phyloP scores from a whole-genome alignment of 2,113 vertebrate species.

The Theristicus caerulescens region DNA sequence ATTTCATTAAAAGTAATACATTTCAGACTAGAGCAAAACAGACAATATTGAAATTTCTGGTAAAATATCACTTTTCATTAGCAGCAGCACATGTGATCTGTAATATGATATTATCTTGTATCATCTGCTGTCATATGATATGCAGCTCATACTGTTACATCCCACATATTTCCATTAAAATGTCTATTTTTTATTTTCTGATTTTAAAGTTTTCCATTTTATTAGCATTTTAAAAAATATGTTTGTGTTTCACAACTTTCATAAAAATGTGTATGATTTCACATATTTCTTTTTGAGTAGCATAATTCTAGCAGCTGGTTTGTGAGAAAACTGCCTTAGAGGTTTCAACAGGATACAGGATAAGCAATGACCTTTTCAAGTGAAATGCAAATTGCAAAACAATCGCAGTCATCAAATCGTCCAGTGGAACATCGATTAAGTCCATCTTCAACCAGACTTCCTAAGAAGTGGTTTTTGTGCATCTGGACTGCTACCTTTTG shows the following conservation, averaged over 20 bases:
- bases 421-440: constrained; percentile 13
- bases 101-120: not conserved
- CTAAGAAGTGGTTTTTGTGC: constrained; percentile 38
- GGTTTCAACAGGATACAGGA: constrained; percentile 30
- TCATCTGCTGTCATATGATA: not conserved
- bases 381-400: constrained; percentile 53
- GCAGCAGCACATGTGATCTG: not conserved
- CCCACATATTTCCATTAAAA: not conserved
- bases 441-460: constrained; percentile 34
- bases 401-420: not conserved
- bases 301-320: not conserved
- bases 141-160: not conserved
- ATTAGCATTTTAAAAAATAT: not conserved
- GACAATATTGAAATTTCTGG: not conserved
- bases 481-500: constrained; percentile 9
- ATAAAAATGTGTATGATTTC: not conserved
- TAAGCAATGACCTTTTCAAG: constrained; percentile 52
- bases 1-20: not conserved
- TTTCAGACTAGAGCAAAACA: not conserved
- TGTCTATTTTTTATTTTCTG: not conserved
- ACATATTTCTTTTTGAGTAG: not conserved
- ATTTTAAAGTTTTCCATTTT: not conserved
- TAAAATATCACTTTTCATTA: not conserved
- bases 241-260: not conserved
- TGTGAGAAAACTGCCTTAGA: not conserved